Evolutionary conservation across 2,113 vertebrate species (phyloP), one percentile per base, ranked within the genome.

Genomic region (Fregata magnificens): DNA sequence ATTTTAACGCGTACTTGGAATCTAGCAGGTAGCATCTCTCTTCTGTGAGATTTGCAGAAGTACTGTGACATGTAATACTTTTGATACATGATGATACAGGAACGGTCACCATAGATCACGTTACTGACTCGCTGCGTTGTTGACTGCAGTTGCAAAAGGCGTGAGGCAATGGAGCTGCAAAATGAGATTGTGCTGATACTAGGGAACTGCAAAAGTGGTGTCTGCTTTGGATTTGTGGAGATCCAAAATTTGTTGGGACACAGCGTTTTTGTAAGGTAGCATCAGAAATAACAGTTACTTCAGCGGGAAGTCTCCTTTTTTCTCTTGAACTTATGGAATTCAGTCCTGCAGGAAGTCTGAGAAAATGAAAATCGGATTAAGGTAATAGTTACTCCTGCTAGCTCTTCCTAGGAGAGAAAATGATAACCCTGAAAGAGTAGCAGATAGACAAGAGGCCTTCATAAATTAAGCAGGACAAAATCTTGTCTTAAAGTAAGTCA

Each of bases 21-120:
- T 52, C 18, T 17, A 61, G 82, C 50, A 62, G 63, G 76, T 38
- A 74, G 59, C 44, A n/a, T 53, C 52, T 70, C n/a, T 83, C 29
- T 45, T 34, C 36, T 31, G 13, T 65, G 59, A n/a, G 28, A 16
- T 34, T 19, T 50, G 58, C 18, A 25, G 44, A 38, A 56, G 36
- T 34, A 6, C 11, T 13, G 28, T 32, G 42, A 8, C 16, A 3
- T 29, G 9, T 24, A 22, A 42, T 49, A 32, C 42, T 71, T 13
- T 71, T 13, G 45, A 45, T 45, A 45, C 45, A 45, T 3, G 31
- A 12, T 25, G 29, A 28, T 26, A 19, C 21, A 56, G 79, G 63
- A 61, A 13, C 3, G 3, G 44, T 42, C 65, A 42, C 22, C 16
- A 2, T 2, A 36, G 26, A 32, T 50, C 36, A 4, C 0, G 10